A percentile compares a stretch with the other conserved stretches of the same genome.
phyloP scores from a whole-genome alignment of 30 jellyfish, hydroid and myxozoan genomes.

The Clytia hemisphaerica region DNA sequence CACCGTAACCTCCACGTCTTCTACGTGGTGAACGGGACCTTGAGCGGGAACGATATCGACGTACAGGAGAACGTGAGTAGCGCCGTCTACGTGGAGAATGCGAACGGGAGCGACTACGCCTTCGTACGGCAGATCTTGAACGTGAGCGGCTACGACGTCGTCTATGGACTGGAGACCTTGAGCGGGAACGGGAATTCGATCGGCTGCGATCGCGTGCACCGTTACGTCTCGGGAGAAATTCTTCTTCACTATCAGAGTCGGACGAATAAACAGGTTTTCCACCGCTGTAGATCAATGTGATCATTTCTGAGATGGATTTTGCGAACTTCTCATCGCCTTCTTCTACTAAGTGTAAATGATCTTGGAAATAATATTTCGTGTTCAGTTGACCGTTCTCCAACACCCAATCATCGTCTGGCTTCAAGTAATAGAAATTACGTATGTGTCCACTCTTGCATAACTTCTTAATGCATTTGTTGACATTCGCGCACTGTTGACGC shows the following conservation, averaged over 20 bases:
- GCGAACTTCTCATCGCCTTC: constrained; percentile 82
- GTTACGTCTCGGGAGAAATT: background rate
- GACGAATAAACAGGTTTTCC: constrained; percentile 31
- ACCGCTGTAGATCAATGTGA: constrained; percentile 68
- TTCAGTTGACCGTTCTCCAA: constrained; percentile 60
- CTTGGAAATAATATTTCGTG: constrained; percentile 54
- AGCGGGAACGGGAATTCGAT: background rate
- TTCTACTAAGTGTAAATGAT: constrained; percentile 72
- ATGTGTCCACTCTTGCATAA: constrained; percentile 68
- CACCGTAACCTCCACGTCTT: constrained; percentile 38
- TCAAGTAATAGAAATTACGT: constrained; percentile 74
- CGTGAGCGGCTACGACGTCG: constrained; percentile 30
- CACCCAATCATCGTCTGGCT: constrained; percentile 92
- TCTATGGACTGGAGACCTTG: background rate
- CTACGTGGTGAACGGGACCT: constrained; percentile 66
- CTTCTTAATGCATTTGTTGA: constrained; percentile 62
- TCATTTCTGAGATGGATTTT: constrained; percentile 54
- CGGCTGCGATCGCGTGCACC: background rate
- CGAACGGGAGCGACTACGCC: constrained; percentile 53
- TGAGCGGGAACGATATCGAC: constrained; percentile 66
- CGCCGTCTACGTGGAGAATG: constrained; percentile 55
- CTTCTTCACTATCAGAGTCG: constrained; percentile 64
- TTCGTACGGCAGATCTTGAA: constrained; percentile 10
- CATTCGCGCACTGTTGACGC: constrained; percentile 61
- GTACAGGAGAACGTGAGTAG: constrained; percentile 42